Conservation (phyloP, 2,888 invertebrate species). For the Drosophila melanosoma region DNA sequence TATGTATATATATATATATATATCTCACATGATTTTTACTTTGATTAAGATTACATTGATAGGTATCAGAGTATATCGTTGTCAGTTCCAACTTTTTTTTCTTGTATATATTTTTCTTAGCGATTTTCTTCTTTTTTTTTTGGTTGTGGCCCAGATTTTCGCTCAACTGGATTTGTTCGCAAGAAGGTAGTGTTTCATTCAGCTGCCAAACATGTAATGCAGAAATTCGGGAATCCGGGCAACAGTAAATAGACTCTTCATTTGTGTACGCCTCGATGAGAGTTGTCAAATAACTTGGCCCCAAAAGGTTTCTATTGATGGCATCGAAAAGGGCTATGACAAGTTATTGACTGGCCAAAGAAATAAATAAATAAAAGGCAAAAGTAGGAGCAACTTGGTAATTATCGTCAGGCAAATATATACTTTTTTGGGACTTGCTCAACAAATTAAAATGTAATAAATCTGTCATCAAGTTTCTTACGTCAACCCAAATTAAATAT, state of each 20-base stretch:
- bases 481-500: constrained; percentile 54
- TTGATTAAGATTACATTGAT: background rate
- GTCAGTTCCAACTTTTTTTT: background rate
- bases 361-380: constrained; percentile 1
- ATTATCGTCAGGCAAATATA: constrained; percentile 33
- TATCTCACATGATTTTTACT: background rate
- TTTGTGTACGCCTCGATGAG: constrained; percentile 62
- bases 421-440: constrained; percentile 26
- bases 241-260: constrained; percentile 72
- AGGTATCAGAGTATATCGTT: background rate
- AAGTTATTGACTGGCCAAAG: constrained; percentile 23
- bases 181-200: constrained; percentile 30
- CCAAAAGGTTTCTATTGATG: constrained; percentile 32
- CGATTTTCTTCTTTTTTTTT: background rate
- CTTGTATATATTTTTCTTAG: background rate
- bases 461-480: constrained; percentile 60
- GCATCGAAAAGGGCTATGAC: constrained; percentile 19
- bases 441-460: constrained; percentile 76
- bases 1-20: background rate
- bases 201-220: background rate
- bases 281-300: constrained; percentile 5
- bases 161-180: constrained; percentile 55
- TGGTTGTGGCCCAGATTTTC: constrained; percentile 44
- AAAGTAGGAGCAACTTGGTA: constrained; percentile 28
- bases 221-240: constrained; percentile 9